These are phyloP conservation scores for Linurgus olivaceus DNA, from an alignment of 2,797 vertebrate genomes.

Conservation along the genomic window DNA sequence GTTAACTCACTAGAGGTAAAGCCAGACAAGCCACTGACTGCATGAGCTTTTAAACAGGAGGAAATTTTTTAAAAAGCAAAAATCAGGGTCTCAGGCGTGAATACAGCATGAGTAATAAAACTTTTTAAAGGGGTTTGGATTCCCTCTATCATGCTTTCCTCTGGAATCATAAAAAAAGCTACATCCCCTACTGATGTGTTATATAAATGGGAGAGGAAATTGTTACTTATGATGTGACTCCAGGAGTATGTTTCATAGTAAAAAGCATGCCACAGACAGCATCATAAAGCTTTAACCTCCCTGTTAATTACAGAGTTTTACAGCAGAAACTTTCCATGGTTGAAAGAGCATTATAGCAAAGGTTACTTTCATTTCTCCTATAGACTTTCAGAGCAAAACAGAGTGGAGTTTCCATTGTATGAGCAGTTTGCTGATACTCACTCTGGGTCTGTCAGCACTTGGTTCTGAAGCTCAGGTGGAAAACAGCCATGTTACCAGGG, in stretches of 20 bases:
- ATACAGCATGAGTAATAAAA: neutral
- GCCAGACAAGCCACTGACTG: neutral
- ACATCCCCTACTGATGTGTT: neutral
- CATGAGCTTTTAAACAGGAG: neutral
- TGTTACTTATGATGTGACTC: neutral
- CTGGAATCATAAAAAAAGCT: neutral
- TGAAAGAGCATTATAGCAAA: neutral
- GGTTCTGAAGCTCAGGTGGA: neutral
- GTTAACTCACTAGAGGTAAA: neutral
- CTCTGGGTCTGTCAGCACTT: neutral
- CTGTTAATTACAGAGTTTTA: constrained; percentile 35
- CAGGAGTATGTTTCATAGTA: neutral
- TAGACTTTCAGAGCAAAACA: neutral
- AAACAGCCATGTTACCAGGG: neutral
- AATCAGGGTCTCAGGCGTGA: neutral
- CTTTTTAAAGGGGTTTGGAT: neutral
- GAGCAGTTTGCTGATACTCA: neutral
- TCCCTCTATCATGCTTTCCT: neutral
- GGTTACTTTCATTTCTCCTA: constrained; percentile 17
- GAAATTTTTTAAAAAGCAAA: fast-evolving
- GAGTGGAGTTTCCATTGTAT: neutral
- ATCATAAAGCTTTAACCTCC: constrained; percentile 35
- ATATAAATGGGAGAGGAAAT: neutral
- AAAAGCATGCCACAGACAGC: neutral
- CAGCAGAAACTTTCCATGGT: neutral